Percentiles rank a stretch among this genome's conserved stretches.
These are phyloP conservation scores for Rutpela maculata DNA, from an alignment of 2,888 invertebrate genomes.

Conservation along the genomic window DNA sequence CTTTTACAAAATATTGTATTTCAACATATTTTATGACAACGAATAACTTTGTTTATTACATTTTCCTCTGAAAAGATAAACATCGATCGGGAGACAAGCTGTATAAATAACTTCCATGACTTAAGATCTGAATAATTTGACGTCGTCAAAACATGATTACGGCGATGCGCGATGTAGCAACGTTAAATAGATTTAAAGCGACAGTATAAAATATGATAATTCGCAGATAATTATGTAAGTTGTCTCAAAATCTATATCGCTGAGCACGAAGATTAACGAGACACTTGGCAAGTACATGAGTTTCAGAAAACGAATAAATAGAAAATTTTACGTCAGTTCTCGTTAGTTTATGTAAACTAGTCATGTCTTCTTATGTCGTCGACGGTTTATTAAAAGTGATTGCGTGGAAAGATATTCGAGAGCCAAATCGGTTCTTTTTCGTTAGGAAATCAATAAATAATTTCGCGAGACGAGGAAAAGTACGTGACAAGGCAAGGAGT, in stretches of 20 bases:
- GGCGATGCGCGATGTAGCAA: background rate
- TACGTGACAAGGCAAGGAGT: conserved; percentile 33
- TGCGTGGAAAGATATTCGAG: conserved; percentile 33
- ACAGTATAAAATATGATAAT: conserved; percentile 6
- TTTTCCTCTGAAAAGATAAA: too few relatives aligned
- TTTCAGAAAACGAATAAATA: conserved; percentile 22
- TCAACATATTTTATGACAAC: too few relatives aligned
- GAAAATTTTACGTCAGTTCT: conserved; percentile 8
- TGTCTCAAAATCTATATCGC: conserved; percentile 3
- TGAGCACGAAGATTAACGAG: conserved; percentile 18
- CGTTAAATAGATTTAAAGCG: background rate
- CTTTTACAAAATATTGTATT: too few relatives aligned
- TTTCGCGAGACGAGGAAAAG: conserved; percentile 21
- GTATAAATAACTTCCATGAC: background rate
- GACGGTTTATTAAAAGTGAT: conserved; percentile 34
- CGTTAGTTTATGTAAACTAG: conserved; percentile 25
- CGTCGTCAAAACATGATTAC: conserved; percentile 7
- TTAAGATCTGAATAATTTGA: background rate
- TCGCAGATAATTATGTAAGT: background rate
- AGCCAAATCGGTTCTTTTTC: conserved; percentile 30
- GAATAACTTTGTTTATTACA: too few relatives aligned
- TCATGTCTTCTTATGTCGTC: conserved; percentile 16
- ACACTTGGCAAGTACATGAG: conserved; percentile 12
- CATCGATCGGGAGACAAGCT: background rate
- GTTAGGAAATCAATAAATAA: conserved; percentile 36